Conservation (phyloP, 1,140 invertebrate genomes). For the Trypoxylus dichotomus region DNA sequence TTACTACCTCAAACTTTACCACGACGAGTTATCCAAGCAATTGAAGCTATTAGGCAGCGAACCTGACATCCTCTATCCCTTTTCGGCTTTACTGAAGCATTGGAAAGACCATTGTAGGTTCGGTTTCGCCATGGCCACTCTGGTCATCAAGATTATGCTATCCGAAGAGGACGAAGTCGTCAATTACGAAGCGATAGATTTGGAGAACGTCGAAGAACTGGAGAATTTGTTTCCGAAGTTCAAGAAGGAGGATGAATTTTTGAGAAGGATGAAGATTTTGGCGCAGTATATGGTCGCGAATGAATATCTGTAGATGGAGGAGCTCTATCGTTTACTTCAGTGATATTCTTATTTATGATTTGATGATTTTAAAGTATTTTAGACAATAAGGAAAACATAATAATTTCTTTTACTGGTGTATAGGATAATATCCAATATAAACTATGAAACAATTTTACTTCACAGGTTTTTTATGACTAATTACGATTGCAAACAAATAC, state of each 20-base stretch:
- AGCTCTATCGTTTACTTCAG: no score
- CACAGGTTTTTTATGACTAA: no score
- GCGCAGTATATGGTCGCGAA: background rate
- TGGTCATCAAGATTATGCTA: background rate
- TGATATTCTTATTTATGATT: no score
- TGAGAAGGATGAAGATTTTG: background rate
- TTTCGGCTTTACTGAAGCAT: slow-evolving; percentile 51
- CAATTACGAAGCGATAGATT: background rate
- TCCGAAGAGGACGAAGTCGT: background rate
- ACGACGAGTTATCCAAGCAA: slow-evolving; percentile 53
- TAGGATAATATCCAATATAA: no score
- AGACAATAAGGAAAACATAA: no score
- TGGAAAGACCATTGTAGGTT: slow-evolving; percentile 43
- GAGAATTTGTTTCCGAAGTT: background rate
- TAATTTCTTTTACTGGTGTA: no score
- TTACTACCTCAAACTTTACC: slow-evolving; percentile 57
- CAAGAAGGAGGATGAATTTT: background rate
- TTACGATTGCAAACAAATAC: no score
- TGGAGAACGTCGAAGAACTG: background rate
- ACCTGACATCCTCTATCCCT: slow-evolving; percentile 55
- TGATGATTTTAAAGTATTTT: no score
- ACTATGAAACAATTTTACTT: no score
- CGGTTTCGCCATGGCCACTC: background rate
- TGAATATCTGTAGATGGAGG: background rate
- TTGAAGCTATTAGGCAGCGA: slow-evolving; percentile 47